Evolutionary conservation across 2,888 invertebrate genomes (phyloP).

Genomic region (Euproctis similis): DNA sequence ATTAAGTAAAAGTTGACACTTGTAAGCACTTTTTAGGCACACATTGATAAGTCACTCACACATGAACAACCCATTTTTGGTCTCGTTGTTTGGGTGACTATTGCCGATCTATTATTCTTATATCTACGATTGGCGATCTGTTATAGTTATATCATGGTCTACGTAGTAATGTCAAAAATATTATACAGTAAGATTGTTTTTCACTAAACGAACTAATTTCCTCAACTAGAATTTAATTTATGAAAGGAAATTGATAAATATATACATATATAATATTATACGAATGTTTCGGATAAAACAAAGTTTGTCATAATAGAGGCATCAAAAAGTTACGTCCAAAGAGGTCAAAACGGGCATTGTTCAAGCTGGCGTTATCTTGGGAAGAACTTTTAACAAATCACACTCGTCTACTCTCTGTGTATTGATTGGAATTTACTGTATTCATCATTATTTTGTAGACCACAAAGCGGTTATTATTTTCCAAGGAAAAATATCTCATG

Average conservation of each 20-base stretch:
- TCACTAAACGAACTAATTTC: constrained; percentile 26
- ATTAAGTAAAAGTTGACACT: too few species aligned
- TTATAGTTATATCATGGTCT: too few species aligned
- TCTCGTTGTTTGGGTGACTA: too few species aligned
- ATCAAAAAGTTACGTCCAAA: constrained; percentile 45
- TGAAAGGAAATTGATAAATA: constrained; percentile 37
- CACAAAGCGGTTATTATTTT: constrained; percentile 9
- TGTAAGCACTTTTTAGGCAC: too few species aligned
- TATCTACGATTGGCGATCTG: too few species aligned
- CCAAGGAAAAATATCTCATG: too few species aligned
- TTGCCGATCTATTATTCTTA: too few species aligned
- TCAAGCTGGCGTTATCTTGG: constrained; percentile 51
- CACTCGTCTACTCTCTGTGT: constrained; percentile 51
- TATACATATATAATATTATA: constrained; percentile 53
- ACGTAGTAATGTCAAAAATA: too few species aligned
- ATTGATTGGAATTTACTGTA: constrained; percentile 43
- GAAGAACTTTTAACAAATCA: constrained; percentile 46
- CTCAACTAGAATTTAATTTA: constrained; percentile 32
- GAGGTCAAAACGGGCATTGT: constrained; percentile 30
- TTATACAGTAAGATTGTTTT: constrained; percentile 3
- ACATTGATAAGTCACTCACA: too few species aligned
- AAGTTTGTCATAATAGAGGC: constrained; percentile 47
- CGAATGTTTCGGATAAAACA: constrained; percentile 49
- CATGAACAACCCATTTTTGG: too few species aligned
- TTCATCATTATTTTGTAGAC: constrained; percentile 8